Conservation (phyloP, 2,888 invertebrate species). For the Athripsodes cinereus region DNA sequence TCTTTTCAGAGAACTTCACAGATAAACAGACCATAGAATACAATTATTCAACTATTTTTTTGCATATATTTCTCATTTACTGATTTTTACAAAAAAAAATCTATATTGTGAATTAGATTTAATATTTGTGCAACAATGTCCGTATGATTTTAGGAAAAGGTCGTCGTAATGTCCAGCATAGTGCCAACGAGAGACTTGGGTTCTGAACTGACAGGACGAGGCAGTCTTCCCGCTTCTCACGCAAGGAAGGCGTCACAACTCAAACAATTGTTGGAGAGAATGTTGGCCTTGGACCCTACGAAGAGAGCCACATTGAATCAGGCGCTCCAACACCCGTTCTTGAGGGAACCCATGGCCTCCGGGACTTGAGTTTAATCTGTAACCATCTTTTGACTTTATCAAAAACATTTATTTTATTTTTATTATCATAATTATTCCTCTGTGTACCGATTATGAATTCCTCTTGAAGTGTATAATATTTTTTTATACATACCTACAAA, state of each 20-base stretch:
- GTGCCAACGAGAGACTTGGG: conserved; percentile 81
- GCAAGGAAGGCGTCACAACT: conserved; percentile 87
- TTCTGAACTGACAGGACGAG: conserved; percentile 77
- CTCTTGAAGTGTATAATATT: background rate
- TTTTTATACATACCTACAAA: too few relatives aligned
- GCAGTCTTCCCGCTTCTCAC: conserved; percentile 82
- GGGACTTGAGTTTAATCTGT: conserved; percentile 10
- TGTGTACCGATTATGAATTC: too few relatives aligned
- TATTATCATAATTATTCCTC: too few relatives aligned
- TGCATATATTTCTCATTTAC: too few relatives aligned
- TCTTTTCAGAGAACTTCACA: too few relatives aligned
- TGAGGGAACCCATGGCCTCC: conserved; percentile 22
- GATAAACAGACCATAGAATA: too few relatives aligned
- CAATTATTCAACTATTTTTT: too few relatives aligned
- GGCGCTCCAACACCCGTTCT: conserved; percentile 86
- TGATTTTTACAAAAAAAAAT: too few relatives aligned
- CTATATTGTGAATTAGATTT: too few relatives aligned
- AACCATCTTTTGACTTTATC: conserved; percentile 14
- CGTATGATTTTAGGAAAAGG: conserved; percentile 80
- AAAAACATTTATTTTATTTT: too few relatives aligned
- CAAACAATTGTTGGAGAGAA: conserved; percentile 86
- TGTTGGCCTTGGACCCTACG: conserved; percentile 85
- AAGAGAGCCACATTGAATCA: conserved; percentile 93
- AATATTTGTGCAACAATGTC: too few relatives aligned
- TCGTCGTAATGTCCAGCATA: conserved; percentile 90